Evolutionary conservation across 2,888 invertebrate genomes (phyloP).

Genomic region (Ligdia adustata): DNA sequence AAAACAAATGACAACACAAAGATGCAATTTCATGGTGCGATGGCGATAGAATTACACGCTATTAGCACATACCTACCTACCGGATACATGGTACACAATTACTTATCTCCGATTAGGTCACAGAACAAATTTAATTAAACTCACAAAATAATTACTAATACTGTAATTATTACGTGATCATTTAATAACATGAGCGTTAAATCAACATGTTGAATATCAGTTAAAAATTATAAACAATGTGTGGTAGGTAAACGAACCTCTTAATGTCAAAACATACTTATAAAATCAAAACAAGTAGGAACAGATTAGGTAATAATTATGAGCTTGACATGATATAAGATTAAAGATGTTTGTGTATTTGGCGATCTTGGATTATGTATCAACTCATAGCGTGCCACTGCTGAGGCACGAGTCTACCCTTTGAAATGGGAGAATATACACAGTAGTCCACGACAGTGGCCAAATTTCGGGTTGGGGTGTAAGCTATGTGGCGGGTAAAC

Average conservation of each 20-base stretch:
- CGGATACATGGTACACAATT: background rate
- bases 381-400: too few species aligned
- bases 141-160: background rate
- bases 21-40: constrained; percentile 6
- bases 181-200: background rate
- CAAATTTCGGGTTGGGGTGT: too few species aligned
- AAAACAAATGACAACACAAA: constrained; percentile 1
- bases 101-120: constrained; percentile 1
- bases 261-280: background rate
- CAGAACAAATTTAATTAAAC: background rate
- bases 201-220: too few species aligned
- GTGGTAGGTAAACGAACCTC: background rate
- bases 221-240: too few species aligned
- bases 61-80: background rate
- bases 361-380: too few species aligned
- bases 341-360: background rate
- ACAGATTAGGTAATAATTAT: background rate
- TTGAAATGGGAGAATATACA: too few species aligned
- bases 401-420: too few species aligned
- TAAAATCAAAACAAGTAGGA: constrained; percentile 1
- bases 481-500: too few species aligned
- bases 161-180: background rate
- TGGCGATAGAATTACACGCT: background rate
- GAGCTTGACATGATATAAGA: too few species aligned
- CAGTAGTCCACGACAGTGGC: too few species aligned